Base-by-base conservation (phyloP, 2,797 vertebrate genomes). In the Megalops cyprinoides region DNA sequence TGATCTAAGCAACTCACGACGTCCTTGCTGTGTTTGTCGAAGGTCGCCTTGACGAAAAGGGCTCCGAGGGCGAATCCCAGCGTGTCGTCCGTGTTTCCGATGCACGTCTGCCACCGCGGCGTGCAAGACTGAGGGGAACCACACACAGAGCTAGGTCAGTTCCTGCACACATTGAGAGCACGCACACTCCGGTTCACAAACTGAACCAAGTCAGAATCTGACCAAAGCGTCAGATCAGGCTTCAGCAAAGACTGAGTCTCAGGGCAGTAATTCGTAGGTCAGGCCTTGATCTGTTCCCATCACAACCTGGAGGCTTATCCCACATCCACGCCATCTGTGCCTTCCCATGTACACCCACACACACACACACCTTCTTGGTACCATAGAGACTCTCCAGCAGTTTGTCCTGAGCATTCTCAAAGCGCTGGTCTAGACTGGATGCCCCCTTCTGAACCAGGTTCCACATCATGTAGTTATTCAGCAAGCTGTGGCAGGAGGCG, bases 401-500 rank as follows among this genome's bases (percentile, higher is more conserved):
- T 89, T 96, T 97, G 90, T 99, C 97, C 88, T 99, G 97, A 58
- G 98, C 97, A 0, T 96, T 95, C 86, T 99, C 98, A 0, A 99
- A 99, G 82, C 97, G 96, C 74, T 95, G 97, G 85, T 99, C 98
- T 80, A 99, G 87, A 86, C 96, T 98, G 20, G 95, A 93, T 0
- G 95, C 96, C 0, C 94, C 97, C 90, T 99, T 99, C 93, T 97
- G 97, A 34, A 97, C 97, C 91, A 99, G 86, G 46, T 97, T 99
- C 98, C 98, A 99, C 82, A 99, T 96, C 93, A 99, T 94, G 91
- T 99, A 99, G 92, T 98, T 99, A 90, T 99, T 99, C 83, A 99
- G 87, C 86, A 98, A 20, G 53, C 98, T 99, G 86, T 0, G 0
- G 74, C 48, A 51, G 7, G 34, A 81, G 71, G 76, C 46, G n/a